phyloP scores from a whole-genome alignment of 2,113 vertebrate species.

The Microtus richardsoni region DNA sequence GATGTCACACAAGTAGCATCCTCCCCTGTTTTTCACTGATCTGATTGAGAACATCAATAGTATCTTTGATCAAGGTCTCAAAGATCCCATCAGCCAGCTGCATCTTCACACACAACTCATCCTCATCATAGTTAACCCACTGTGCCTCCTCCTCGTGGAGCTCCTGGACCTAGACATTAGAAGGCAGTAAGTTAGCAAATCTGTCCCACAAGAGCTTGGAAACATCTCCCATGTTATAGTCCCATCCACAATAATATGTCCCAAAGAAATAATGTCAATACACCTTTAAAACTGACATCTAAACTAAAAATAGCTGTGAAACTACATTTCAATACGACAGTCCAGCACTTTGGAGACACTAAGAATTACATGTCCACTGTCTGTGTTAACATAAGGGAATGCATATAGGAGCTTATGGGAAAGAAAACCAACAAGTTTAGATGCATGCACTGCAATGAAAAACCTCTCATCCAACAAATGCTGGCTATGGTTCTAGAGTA shows the following conservation, averaged over 20 bases:
- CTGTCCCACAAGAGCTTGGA: neutral
- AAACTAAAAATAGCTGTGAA: conserved; percentile 40
- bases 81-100: conserved; percentile 98
- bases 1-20: conserved; percentile 86
- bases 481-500: neutral
- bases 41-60: conserved; percentile 91
- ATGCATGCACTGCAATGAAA: neutral
- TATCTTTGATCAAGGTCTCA: conserved; percentile 96
- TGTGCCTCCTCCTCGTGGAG: conserved; percentile 97
- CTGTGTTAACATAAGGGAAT: neutral
- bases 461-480: conserved; percentile 42
- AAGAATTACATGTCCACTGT: neutral
- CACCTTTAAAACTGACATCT: neutral
- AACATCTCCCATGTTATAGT: neutral
- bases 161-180: conserved; percentile 93
- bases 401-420: neutral
- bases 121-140: conserved; percentile 99
- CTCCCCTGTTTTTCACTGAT: conserved; percentile 91
- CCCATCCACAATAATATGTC: neutral
- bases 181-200: conserved; percentile 34
- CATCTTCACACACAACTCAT: conserved; percentile 98
- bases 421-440: neutral
- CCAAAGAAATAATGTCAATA: neutral
- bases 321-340: neutral
- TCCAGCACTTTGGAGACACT: neutral